A percentile compares a stretch with the other conserved stretches of the same genome.
Conservation (phyloP, 2,113 vertebrate genomes). For the Indicator indicator region DNA sequence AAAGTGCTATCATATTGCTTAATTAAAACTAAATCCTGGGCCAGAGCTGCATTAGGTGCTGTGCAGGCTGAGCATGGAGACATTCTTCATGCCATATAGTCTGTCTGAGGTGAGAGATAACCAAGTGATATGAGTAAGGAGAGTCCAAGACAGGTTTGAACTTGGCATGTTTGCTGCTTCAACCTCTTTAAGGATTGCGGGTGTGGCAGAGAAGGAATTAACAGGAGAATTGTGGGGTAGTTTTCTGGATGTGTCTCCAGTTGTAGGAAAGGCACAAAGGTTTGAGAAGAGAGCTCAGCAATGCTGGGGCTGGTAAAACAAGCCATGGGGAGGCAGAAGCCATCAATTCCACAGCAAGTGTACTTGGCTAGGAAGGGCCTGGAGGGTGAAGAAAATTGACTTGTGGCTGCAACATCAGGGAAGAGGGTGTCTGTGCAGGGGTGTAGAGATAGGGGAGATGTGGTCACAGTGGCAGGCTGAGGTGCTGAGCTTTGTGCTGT, state of each 20-base stretch:
- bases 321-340: background rate
- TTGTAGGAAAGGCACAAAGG: background rate
- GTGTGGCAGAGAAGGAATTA: constrained; percentile 23
- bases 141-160: background rate
- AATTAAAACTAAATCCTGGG: background rate
- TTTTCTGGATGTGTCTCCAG: constrained; percentile 24
- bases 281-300: background rate
- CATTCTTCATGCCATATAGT: rapidly evolving
- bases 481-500: background rate
- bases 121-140: background rate
- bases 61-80: background rate
- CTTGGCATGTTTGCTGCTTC: background rate
- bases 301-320: background rate
- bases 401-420: background rate
- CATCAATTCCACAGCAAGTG: rapidly evolving
- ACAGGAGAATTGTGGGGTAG: background rate
- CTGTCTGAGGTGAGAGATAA: background rate
- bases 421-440: background rate
- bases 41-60: background rate
- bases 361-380: background rate
- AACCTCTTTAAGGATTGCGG: constrained; percentile 17
- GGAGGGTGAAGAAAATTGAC: background rate
- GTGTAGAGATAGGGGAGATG: background rate
- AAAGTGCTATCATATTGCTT: background rate
- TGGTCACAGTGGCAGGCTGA: background rate